phyloP scores from a whole-genome alignment of 37 sponge, comb jelly and placozoan species.

The Ephydatia muelleri region DNA sequence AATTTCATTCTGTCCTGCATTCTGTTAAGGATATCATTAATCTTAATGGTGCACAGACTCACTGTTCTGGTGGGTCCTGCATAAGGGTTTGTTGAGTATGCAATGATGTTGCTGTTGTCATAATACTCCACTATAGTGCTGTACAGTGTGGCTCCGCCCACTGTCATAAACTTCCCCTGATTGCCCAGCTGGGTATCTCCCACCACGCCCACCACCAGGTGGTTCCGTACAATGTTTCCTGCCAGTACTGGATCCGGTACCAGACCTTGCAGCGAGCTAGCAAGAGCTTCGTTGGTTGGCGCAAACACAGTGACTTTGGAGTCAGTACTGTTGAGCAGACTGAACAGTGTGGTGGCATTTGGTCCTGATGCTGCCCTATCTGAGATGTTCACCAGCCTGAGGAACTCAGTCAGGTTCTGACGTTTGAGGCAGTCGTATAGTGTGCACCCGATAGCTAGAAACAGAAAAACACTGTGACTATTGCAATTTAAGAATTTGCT shows the following conservation, averaged over 20 bases:
- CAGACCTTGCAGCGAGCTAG: neutral
- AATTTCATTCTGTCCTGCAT: too few relatives aligned
- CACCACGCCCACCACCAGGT: conserved; percentile 30
- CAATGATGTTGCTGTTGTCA: too few relatives aligned
- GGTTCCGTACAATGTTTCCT: conserved; percentile 27
- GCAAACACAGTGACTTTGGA: conserved; percentile 33
- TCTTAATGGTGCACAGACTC: too few relatives aligned
- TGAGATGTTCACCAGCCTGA: conserved; percentile 2
- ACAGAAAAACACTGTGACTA: neutral
- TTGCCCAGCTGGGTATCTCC: neutral
- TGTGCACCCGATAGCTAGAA: conserved; percentile 30
- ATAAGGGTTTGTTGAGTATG: too few relatives aligned
- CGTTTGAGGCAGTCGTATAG: conserved; percentile 35
- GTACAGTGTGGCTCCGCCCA: conserved; percentile 12
- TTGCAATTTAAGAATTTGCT: neutral
- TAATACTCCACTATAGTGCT: neutral
- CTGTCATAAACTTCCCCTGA: neutral
- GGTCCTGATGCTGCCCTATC: too few relatives aligned
- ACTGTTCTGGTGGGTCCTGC: too few relatives aligned
- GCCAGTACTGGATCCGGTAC: neutral
- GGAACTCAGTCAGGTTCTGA: conserved; percentile 41
- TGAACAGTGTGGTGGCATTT: neutral
- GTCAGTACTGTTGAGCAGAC: conserved; percentile 1
- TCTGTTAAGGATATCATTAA: too few relatives aligned
- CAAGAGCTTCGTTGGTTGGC: conserved; percentile 52